These are phyloP conservation scores for Drosophila nikananu DNA, from an alignment of 1,140 invertebrate genomes.

Conservation along the genomic window DNA sequence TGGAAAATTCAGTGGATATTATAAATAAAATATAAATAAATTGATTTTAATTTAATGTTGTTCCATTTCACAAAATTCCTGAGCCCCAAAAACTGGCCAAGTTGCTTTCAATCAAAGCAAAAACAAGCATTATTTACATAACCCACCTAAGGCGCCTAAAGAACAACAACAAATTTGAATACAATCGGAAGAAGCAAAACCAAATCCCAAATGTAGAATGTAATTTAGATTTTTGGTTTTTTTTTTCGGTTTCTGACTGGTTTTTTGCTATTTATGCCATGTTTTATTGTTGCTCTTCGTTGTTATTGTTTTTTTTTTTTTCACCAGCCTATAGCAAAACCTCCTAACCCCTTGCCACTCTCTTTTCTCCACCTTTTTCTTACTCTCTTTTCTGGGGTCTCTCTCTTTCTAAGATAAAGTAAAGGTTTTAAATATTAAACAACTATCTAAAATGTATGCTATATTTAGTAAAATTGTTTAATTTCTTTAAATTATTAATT, in stretches of 20 bases:
- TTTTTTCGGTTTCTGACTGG: slow-evolving; percentile 30
- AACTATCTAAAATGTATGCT: not conserved
- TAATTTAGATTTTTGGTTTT: slow-evolving; percentile 21
- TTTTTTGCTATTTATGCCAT: slow-evolving; percentile 40
- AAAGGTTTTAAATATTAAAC: not conserved
- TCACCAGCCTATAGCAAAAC: slow-evolving; percentile 38
- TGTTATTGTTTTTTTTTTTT: slow-evolving; percentile 3
- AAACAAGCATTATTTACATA: slow-evolving; percentile 33
- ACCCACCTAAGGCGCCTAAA: slow-evolving; percentile 15
- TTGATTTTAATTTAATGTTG: slow-evolving; percentile 1
- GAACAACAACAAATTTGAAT: slow-evolving; percentile 18
- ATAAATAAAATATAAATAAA: not conserved
- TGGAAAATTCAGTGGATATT: not conserved
- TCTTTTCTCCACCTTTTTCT: not conserved
- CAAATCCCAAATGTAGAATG: not conserved
- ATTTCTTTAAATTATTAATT: not conserved
- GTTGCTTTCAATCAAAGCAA: slow-evolving; percentile 21
- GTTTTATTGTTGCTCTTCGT: slow-evolving; percentile 23
- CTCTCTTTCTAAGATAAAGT: not conserved
- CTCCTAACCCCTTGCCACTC: slow-evolving; percentile 14
- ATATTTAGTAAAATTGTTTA: not conserved
- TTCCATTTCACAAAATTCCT: slow-evolving; percentile 4
- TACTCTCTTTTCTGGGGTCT: slow-evolving; percentile 7
- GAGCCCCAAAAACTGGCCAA: not conserved
- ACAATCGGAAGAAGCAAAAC: not conserved